phyloP scores from a whole-genome alignment of 2,113 vertebrate species.

The Lepus americanus region DNA sequence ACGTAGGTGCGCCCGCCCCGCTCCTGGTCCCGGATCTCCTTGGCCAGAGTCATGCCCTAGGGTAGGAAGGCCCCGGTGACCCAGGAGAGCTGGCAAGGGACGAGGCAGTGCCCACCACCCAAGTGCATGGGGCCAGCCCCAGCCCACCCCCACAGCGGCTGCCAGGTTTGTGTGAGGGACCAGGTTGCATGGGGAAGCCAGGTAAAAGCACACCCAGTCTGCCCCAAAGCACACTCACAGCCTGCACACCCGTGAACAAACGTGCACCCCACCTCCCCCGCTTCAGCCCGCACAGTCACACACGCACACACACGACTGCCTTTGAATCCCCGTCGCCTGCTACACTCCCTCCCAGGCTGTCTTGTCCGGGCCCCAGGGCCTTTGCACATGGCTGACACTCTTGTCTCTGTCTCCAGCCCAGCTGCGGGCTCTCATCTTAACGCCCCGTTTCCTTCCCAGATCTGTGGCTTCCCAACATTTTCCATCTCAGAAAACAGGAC shows the following conservation, averaged over 20 bases:
- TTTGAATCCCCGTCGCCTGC: not conserved
- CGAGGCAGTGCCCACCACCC: not conserved
- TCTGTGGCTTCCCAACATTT: not conserved
- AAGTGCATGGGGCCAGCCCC: not conserved
- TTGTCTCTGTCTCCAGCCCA: not conserved
- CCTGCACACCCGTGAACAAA: not conserved
- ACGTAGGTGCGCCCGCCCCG: constrained; percentile 91
- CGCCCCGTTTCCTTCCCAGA: not conserved
- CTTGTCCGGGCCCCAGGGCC: not conserved
- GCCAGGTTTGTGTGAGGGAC: not conserved
- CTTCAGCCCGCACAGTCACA: not conserved
- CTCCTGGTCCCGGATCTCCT: constrained; percentile 94
- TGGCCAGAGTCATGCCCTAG: constrained; percentile 92
- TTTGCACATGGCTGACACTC: accelerated
- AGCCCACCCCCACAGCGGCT: not conserved
- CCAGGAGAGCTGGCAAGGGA: not conserved
- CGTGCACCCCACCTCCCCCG: too few relatives aligned
- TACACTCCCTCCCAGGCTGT: not conserved
- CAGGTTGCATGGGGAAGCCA: too few relatives aligned
- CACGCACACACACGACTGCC: not conserved
- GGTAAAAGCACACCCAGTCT: not conserved
- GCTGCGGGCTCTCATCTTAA: not conserved
- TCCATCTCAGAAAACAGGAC: not conserved
- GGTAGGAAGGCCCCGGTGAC: constrained; percentile 12
- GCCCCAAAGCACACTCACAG: not conserved